Evolutionary conservation across 2,888 invertebrate genomes (phyloP), one percentile per base, ranked within the genome.

Genomic region (Apomyelois bistriatella): DNA sequence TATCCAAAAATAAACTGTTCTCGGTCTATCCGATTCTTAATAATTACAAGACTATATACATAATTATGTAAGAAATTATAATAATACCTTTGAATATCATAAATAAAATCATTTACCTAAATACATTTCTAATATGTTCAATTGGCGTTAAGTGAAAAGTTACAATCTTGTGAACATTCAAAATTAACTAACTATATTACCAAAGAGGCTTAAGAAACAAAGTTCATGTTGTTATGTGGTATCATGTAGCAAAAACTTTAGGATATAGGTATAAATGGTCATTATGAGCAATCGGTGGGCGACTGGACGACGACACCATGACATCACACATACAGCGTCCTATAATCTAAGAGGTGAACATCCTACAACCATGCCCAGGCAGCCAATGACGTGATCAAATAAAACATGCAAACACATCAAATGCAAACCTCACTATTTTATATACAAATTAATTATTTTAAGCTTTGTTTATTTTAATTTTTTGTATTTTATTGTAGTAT

Each of bases 291-390:
- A 57, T 54, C 53, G 54, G 72, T 74, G 73, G 77, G 76, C 67
- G 74, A 58, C 40, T 74, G 73, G 77, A 76, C 67, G 74, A 58
- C 40, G 57, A 54, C 56, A 53, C 75, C 70, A 76, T 85, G 83
- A 85, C 82, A 82, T 84, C 82, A 84, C 78, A 72, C 58, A 59
- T 70, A 73, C 60, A 68, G 63, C 68, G 66, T 65, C 66, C 7
- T 10, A 28, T 67, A 64, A 58, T 60, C 66, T 56, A 54, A 64
- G 77, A 85, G 86, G 86, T 86, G 72, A 87, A 87, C 75, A 85
- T 84, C 86, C 86, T 85, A 70, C 69, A 72, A 70, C 73, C 69
- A 70, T 69, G 13, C 15, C 13, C 13, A 38, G 5, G 22, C 22
- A 22, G 22, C 5, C 22, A 22, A 22, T 22, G 22, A 22, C 3